These are phyloP conservation scores for Semnornis frantzii DNA, from an alignment of 2,113 vertebrate species.

Conservation along the genomic window DNA sequence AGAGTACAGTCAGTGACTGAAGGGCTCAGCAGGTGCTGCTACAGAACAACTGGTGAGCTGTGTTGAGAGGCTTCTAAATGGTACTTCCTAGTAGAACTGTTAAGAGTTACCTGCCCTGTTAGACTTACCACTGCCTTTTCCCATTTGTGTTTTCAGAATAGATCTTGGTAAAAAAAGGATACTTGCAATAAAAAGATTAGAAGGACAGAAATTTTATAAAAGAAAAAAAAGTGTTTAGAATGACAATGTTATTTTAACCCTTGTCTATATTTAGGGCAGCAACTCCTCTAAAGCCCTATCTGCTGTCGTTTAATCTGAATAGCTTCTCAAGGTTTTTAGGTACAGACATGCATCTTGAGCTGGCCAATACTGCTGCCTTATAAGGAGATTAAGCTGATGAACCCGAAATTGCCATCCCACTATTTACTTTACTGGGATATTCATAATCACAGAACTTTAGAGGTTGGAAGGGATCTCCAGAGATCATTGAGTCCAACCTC, in stretches of 20 bases:
- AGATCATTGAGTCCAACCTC: too few species aligned
- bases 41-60: conserved; percentile 17
- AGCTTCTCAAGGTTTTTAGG: background rate
- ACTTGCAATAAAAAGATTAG: background rate
- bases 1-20: background rate
- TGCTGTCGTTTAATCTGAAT: background rate
- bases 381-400: background rate
- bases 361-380: background rate
- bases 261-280: background rate
- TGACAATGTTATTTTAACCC: background rate
- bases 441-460: too few species aligned
- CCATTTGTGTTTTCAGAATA: background rate
- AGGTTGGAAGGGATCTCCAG: too few species aligned
- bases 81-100: conserved; percentile 9
- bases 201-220: background rate
- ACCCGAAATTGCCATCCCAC: background rate
- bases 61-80: conserved; percentile 3
- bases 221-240: background rate
- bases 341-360: background rate
- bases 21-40: background rate
- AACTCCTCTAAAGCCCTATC: background rate
- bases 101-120: background rate
- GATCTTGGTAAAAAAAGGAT: background rate
- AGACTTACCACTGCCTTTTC: background rate
- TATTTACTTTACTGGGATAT: background rate